Conservation (phyloP, 2,113 vertebrate genomes). For the Sebastes schlegelii region DNA sequence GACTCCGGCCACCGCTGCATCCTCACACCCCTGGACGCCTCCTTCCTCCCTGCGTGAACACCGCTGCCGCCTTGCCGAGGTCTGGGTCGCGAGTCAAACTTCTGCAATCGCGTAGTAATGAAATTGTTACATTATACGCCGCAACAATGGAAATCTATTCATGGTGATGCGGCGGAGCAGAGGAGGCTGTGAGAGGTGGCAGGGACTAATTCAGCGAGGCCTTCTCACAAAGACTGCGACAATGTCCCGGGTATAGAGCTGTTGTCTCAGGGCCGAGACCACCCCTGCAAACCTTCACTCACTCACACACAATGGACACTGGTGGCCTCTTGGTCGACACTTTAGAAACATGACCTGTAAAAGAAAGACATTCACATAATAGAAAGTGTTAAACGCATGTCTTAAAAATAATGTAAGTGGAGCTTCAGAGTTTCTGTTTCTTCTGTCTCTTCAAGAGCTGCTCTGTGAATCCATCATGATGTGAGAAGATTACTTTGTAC, state of each 20-base stretch:
- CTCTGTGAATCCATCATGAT: not conserved
- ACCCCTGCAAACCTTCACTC: conserved; percentile 42
- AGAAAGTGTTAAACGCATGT: not conserved
- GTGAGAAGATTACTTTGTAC: not conserved
- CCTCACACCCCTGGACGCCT: conserved; percentile 45
- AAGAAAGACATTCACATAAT: not conserved
- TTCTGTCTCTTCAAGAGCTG: not conserved
- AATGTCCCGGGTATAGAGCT: conserved; percentile 33
- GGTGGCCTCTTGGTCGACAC: conserved; percentile 14
- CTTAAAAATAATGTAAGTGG: not conserved
- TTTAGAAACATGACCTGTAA: conserved; percentile 4
- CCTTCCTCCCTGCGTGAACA: conserved; percentile 19
- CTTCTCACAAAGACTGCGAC: conserved; percentile 50
- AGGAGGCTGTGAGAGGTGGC: conserved; percentile 47
- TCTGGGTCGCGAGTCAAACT: conserved; percentile 26
- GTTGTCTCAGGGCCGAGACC: conserved; percentile 62
- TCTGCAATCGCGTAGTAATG: conserved; percentile 47
- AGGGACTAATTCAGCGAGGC: conserved; percentile 63
- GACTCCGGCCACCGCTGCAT: conserved; percentile 48
- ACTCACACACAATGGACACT: conserved; percentile 28
- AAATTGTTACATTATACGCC: conserved; percentile 48
- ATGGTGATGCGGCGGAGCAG: conserved; percentile 40
- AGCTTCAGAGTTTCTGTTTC: not conserved
- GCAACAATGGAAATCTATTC: conserved; percentile 65
- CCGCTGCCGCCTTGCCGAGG: not conserved